A percentile compares a stretch with the other conserved stretches of the same genome.
phyloP scores from a whole-genome alignment of 2,888 invertebrate species.

The Hecatera dysodea region DNA sequence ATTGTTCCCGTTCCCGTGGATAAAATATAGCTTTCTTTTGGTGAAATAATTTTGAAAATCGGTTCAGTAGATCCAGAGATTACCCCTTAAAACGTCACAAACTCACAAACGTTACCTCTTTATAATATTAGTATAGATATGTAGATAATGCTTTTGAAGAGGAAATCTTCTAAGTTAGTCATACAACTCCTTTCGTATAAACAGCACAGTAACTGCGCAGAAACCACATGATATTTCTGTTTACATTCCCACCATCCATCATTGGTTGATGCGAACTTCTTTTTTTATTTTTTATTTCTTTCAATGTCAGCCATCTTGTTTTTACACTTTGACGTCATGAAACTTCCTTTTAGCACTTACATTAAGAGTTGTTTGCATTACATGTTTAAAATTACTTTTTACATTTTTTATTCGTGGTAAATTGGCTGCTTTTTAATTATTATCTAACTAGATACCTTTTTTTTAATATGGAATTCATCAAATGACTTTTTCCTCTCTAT shows the following conservation, averaged over 20 bases:
- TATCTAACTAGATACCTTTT: not conserved
- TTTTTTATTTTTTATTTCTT: conserved; percentile 42
- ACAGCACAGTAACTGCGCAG: conserved; percentile 9
- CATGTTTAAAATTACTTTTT: conserved; percentile 20
- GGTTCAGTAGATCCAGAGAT: too few relatives aligned
- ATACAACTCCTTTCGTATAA: not conserved
- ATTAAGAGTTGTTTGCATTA: conserved; percentile 30
- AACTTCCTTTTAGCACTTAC: conserved; percentile 32
- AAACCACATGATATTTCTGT: conserved; percentile 3
- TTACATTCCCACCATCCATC: conserved; percentile 22
- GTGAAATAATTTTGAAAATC: too few relatives aligned
- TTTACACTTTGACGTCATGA: conserved; percentile 44
- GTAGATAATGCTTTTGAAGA: too few relatives aligned
- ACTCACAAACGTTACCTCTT: too few relatives aligned
- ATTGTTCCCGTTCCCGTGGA: too few relatives aligned
- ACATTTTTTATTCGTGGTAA: conserved; percentile 4
- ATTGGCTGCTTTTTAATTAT: not conserved
- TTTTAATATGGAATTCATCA: too few relatives aligned
- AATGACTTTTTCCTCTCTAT: too few relatives aligned
- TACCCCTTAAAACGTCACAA: too few relatives aligned
- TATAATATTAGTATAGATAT: too few relatives aligned
- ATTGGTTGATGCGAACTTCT: not conserved
- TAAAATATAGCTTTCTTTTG: too few relatives aligned
- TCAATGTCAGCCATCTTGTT: conserved; percentile 60
- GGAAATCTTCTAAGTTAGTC: too few relatives aligned